Percentiles rank a stretch among this genome's conserved stretches.
phyloP scores from a whole-genome alignment of 1,140 invertebrate species.

The Hyles vespertilio region DNA sequence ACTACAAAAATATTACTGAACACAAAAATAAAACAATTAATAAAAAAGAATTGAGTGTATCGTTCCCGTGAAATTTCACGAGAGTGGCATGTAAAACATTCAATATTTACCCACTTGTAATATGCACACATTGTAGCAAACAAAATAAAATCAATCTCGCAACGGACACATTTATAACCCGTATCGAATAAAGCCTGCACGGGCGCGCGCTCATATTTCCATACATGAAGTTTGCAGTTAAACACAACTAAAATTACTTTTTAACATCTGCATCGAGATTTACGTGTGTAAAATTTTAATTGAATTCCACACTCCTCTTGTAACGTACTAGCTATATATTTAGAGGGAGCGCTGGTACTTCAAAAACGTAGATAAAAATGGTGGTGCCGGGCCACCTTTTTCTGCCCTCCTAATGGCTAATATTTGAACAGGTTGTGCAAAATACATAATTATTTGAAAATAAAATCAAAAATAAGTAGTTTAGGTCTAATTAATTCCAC shows the following conservation, averaged over 20 bases:
- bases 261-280: slow-evolving; percentile 16
- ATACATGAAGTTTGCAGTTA: slow-evolving; percentile 1
- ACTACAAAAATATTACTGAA: not conserved
- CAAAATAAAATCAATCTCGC: slow-evolving; percentile 10
- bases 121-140: not conserved
- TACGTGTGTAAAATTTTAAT: slow-evolving; percentile 28
- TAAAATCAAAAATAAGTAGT: too few relatives aligned
- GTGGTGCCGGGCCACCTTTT: too few relatives aligned
- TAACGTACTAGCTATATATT: not conserved
- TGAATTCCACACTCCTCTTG: slow-evolving; percentile 7
- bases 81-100: not conserved
- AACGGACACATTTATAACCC: not conserved
- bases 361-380: too few relatives aligned
- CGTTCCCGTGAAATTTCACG: not conserved
- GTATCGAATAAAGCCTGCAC: slow-evolving; percentile 1
- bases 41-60: not conserved
- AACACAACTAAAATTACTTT: slow-evolving; percentile 21
- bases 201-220: slow-evolving; percentile 2
- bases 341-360: too few relatives aligned
- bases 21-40: not conserved
- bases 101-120: not conserved
- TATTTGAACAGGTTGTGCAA: too few relatives aligned
- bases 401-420: too few relatives aligned
- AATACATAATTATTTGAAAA: too few relatives aligned
- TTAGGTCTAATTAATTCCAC: too few relatives aligned